These are phyloP conservation scores for Emydoidea blandingii DNA, from an alignment of 2,797 vertebrate species.

Conservation along the genomic window DNA sequence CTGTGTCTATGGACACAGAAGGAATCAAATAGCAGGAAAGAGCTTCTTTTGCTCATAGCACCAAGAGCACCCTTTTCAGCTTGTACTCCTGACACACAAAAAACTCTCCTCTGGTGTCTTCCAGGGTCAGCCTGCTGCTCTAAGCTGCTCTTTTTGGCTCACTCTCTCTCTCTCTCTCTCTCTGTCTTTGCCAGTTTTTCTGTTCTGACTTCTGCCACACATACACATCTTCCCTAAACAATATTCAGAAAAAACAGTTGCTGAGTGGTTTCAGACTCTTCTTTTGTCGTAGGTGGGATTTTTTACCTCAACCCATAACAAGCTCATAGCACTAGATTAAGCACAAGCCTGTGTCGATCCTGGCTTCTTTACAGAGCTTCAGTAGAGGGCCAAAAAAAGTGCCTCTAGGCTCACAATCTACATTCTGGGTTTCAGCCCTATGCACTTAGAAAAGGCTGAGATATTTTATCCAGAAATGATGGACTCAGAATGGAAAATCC, in stretches of 20 bases:
- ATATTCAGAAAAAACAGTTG: too few relatives aligned
- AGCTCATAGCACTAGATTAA: not conserved
- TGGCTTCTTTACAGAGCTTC: not conserved
- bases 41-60: not conserved
- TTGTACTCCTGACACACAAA: too few relatives aligned
- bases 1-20: not conserved
- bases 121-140: too few relatives aligned
- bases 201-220: too few relatives aligned
- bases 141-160: too few relatives aligned
- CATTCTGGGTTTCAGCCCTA: not conserved
- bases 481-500: not conserved
- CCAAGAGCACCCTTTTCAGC: too few relatives aligned
- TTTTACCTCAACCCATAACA: too few relatives aligned
- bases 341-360: not conserved
- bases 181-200: too few relatives aligned
- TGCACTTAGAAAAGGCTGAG: fast-evolving
- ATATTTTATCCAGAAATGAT: not conserved
- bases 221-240: too few relatives aligned
- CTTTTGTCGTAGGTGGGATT: too few relatives aligned
- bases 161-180: not conserved
- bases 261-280: too few relatives aligned
- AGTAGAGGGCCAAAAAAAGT: not conserved
- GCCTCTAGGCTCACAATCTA: not conserved
- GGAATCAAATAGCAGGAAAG: not conserved
- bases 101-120: too few relatives aligned